phyloP scores from a whole-genome alignment of 1,140 invertebrate species.

The Calephelis nemesis region DNA sequence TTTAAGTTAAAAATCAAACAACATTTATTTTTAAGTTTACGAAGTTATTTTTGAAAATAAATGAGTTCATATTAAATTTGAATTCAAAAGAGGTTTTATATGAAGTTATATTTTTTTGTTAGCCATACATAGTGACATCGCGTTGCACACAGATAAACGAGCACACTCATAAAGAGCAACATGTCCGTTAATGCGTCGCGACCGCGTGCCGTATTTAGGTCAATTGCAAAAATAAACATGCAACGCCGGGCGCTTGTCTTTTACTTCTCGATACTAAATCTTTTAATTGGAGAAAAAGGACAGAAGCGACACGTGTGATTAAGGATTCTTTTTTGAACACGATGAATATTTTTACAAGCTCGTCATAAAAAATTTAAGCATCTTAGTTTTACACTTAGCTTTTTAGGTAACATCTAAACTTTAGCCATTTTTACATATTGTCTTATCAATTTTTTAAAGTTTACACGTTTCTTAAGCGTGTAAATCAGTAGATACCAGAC shows the following conservation, averaged over 20 bases:
- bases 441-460: no score
- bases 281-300: constrained; percentile 22
- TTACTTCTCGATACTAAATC: constrained; percentile 28
- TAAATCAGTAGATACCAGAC: no score
- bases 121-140: constrained; percentile 45
- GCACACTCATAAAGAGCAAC: constrained; percentile 6
- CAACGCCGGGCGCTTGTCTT: constrained; percentile 36
- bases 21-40: no score
- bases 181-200: constrained; percentile 51
- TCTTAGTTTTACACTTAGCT: no score
- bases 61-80: not conserved
- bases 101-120: constrained; percentile 19
- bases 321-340: no score
- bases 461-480: no score
- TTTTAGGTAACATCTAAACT: no score
- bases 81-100: not conserved
- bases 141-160: constrained; percentile 43
- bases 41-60: no score
- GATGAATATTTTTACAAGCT: no score
- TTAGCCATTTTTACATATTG: no score
- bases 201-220: constrained; percentile 65
- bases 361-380: no score
- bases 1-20: no score
- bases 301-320: not conserved
- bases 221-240: constrained; percentile 62